Percentiles rank a stretch among this genome's conserved stretches.
phyloP scores from a whole-genome alignment of 2,888 invertebrate genomes.

The Eremobia ochroleuca region DNA sequence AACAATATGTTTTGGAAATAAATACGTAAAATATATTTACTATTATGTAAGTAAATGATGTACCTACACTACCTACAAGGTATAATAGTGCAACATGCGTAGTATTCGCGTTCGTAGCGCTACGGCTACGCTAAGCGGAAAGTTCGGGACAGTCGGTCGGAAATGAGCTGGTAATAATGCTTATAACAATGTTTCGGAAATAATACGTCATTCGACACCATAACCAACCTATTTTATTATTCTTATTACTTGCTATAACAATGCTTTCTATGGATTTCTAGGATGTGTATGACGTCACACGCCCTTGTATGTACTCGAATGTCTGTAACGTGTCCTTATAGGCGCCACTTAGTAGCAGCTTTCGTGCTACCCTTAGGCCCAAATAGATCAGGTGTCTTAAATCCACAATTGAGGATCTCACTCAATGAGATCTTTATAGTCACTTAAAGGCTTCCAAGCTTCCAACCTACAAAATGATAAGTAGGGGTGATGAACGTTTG shows the following conservation, averaged over 20 bases:
- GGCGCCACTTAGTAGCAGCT: conserved; percentile 42
- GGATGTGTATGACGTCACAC: conserved; percentile 48
- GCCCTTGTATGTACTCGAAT: conserved; percentile 19
- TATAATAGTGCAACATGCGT: background rate
- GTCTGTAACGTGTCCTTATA: conserved; percentile 21
- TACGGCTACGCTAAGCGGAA: conserved; percentile 18
- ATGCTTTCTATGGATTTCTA: conserved; percentile 33
- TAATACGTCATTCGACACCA: conserved; percentile 24
- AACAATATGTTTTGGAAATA: conserved; percentile 17
- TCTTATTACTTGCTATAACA: conserved; percentile 25
- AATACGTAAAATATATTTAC: background rate
- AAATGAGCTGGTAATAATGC: conserved; percentile 29
- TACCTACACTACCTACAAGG: background rate
- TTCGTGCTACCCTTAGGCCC: conserved; percentile 23
- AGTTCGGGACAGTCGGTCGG: conserved; percentile 10
- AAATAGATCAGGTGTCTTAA: conserved; percentile 47
- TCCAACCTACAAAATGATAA: conserved; percentile 16
- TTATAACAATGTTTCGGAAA: conserved; percentile 1
- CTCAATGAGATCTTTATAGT: conserved; percentile 7
- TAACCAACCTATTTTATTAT: conserved; percentile 13
- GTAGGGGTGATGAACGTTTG: background rate
- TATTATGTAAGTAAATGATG: background rate
- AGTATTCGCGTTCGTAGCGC: conserved; percentile 8
- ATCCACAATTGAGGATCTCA: conserved; percentile 11
- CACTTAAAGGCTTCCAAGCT: conserved; percentile 14